A percentile compares a stretch with the other conserved stretches of the same genome.
phyloP scores from a whole-genome alignment of 2,888 invertebrate genomes.

The Podabrus alpinus region DNA sequence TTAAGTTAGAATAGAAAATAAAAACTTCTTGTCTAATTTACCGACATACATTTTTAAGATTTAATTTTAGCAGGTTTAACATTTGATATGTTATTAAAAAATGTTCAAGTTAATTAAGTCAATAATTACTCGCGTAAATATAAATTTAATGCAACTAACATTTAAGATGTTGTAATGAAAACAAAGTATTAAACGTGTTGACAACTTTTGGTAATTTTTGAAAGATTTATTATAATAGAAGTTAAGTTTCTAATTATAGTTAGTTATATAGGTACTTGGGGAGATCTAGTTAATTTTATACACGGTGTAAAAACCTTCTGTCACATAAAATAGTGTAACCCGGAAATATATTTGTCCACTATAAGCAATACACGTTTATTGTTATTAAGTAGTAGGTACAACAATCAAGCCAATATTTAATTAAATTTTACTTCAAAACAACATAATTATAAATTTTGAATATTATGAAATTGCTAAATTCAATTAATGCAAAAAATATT shows the following conservation, averaged over 20 bases:
- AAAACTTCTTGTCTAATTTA: neutral
- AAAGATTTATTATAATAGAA: constrained; percentile 3
- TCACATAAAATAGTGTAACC: neutral
- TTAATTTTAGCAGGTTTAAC: neutral
- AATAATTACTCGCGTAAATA: neutral
- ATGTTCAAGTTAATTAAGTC: neutral
- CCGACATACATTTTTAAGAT: neutral
- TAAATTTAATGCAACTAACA: neutral
- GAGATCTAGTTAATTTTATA: neutral
- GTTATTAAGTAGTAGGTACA: neutral
- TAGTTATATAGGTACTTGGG: neutral
- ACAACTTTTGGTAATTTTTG: constrained; percentile 1
- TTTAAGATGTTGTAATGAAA: neutral
- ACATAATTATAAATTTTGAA: neutral
- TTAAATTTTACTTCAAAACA: neutral
- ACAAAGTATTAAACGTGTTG: neutral
- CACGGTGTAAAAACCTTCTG: neutral
- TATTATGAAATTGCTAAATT: neutral
- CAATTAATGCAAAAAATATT: neutral
- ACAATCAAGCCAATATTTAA: neutral
- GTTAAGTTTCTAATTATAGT: neutral
- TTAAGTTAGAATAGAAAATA: neutral
- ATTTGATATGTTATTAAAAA: neutral
- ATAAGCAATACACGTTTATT: neutral
- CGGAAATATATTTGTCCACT: neutral